Evolutionary conservation across 2,797 vertebrate species (phyloP), one percentile per base, ranked within the genome.

Genomic region (Anabas testudineus): DNA sequence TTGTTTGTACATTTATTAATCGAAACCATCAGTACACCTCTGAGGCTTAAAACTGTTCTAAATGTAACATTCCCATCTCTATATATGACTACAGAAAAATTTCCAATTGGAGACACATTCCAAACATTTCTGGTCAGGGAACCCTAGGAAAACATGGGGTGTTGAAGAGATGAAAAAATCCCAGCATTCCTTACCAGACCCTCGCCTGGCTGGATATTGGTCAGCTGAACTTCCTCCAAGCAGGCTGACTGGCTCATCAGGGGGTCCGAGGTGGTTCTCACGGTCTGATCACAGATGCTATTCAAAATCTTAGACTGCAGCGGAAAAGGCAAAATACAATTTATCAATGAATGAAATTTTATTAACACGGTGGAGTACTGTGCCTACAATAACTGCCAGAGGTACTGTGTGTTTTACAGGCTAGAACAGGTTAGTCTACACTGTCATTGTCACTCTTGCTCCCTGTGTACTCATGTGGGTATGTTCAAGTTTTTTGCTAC

Each of bases 211-310:
- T 95, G 96, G 82, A 98, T 94, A 61, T 97, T 95, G 36, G 89
- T 95, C 87, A 98, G 88, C 67, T 95, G 95, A 75, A 98, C 96
- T 67, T 97, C 96, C 22, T 97, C 95, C 83, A 98, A 87, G 78
- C 96, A 96, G 0, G 96, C 95, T 32, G 96, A 96, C 85, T 97
- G 97, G 92, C 95, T 97, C 94, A 96, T 95, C 53, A 98, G 78
- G 3, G 96, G 96, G 80, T 97, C 96, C 0, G 95, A 94, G 39
- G 96, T 92, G 16, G 95, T 96, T 67, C 93, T 93, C 81, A 97
- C 94, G 5, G 95, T 97, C 91, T 97, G 97, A 85, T 98, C 97
- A 12, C 97, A 98, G 91, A 98, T 97, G 78, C 88, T 92, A 91
- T 97, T 97, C 84, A 98, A 90, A 87, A 96, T 92, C 90, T 97